These are phyloP conservation scores for Pygoscelis adeliae DNA, from an alignment of 2,113 vertebrate genomes.

Conservation along the genomic window DNA sequence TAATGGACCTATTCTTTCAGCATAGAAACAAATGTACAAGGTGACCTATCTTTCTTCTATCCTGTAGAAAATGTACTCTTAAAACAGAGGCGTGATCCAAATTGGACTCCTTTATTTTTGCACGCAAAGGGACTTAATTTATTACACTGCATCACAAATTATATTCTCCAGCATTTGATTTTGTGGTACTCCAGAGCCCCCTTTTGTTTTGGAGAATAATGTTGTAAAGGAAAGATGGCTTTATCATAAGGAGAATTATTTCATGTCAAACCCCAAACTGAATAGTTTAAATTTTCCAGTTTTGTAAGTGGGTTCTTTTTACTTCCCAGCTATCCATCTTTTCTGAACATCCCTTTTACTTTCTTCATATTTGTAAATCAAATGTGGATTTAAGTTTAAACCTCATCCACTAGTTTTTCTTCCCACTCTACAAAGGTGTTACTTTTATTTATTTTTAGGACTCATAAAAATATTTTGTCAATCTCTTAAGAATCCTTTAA, in stretches of 20 bases:
- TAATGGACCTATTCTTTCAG: neutral
- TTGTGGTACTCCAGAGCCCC: neutral
- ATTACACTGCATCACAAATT: neutral
- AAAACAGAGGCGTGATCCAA: neutral
- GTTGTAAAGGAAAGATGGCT: neutral
- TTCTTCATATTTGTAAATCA: neutral
- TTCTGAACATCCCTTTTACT: neutral
- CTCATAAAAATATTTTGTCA: neutral
- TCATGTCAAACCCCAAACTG: neutral
- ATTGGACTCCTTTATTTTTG: neutral
- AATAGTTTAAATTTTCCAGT: neutral
- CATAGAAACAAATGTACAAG: neutral
- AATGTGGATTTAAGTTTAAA: neutral
- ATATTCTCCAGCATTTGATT: neutral
- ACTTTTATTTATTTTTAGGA: slow-evolving; percentile 5
- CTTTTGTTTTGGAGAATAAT: neutral
- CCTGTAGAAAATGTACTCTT: neutral
- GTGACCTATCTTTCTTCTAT: neutral
- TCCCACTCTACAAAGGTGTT: neutral
- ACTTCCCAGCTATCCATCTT: neutral
- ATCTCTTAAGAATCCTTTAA: slow-evolving; percentile 8
- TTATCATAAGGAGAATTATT: neutral
- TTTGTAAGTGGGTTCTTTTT: neutral
- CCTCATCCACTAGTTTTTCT: neutral
- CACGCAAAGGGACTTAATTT: rapidly evolving